Conservation (phyloP, 2,888 invertebrate genomes). For the Eulithis prunata region DNA sequence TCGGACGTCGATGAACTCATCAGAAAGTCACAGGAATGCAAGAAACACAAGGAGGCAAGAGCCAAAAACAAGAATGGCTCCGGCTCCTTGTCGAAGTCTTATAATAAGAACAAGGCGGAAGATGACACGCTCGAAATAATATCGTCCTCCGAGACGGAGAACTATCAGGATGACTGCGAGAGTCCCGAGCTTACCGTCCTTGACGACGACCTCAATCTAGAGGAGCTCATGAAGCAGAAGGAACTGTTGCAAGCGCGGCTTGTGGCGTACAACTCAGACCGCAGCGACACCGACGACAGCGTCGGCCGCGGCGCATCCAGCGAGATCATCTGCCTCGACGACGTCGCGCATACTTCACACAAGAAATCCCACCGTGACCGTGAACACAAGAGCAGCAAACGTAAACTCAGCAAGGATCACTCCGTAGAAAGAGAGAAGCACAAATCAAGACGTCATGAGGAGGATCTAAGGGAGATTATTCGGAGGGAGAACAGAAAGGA, state of each 20-base stretch:
- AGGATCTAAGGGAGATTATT: slow-evolving; percentile 74
- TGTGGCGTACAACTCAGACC: slow-evolving; percentile 90
- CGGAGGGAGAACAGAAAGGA: slow-evolving; percentile 66
- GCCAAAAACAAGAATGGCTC: slow-evolving; percentile 62
- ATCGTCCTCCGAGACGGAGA: slow-evolving; percentile 88
- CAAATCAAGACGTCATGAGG: slow-evolving; percentile 62
- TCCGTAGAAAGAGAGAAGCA: slow-evolving; percentile 60
- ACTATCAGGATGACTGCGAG: slow-evolving; percentile 86
- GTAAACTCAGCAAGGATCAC: slow-evolving; percentile 67
- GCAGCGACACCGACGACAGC: slow-evolving; percentile 83
- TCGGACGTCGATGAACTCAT: slow-evolving; percentile 73
- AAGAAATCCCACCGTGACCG: slow-evolving; percentile 61
- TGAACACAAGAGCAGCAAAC: slow-evolving; percentile 67
- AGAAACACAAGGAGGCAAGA: slow-evolving; percentile 42
- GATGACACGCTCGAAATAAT: slow-evolving; percentile 84
- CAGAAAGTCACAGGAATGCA: slow-evolving; percentile 60
- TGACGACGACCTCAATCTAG: slow-evolving; percentile 94
- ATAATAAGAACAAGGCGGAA: slow-evolving; percentile 37
- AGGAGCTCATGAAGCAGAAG: slow-evolving; percentile 95
- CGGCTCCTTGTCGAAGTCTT: slow-evolving; percentile 33
- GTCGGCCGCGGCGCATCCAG: slow-evolving; percentile 35
- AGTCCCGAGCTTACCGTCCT: slow-evolving; percentile 90
- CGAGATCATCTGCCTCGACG: slow-evolving; percentile 59
- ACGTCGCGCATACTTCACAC: slow-evolving; percentile 66
- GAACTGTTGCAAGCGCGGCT: slow-evolving; percentile 91